phyloP scores from a whole-genome alignment of 2,113 vertebrate species.

The Microcebus tavaratra region DNA sequence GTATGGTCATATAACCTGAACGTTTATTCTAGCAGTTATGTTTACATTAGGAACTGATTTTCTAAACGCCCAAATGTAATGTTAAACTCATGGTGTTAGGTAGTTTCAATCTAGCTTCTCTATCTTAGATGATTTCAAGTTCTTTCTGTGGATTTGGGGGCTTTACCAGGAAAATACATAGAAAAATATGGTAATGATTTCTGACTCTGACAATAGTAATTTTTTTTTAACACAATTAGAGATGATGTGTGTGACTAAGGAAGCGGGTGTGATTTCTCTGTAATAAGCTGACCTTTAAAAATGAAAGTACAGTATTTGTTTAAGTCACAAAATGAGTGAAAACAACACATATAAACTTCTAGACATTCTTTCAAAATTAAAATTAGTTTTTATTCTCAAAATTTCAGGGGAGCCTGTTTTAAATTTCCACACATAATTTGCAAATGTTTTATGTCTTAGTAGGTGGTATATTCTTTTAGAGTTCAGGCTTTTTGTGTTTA shows the following conservation, averaged over 20 bases:
- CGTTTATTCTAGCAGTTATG: background rate
- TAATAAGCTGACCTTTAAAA: background rate
- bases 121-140: background rate
- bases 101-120: background rate
- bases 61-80: background rate
- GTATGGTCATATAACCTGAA: background rate
- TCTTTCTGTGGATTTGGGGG: background rate
- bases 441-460: background rate
- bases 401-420: background rate
- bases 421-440: conserved; percentile 43
- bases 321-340: conserved; percentile 44
- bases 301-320: background rate
- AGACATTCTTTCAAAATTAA: background rate
- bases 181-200: conserved; percentile 49
- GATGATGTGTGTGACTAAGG: background rate
- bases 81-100: background rate
- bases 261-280: conserved; percentile 29
- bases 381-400: conserved; percentile 28
- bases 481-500: background rate
- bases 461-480: background rate
- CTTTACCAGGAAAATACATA: background rate
- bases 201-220: background rate
- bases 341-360: conserved; percentile 11
- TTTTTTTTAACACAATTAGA: background rate
- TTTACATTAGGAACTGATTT: background rate